Conservation (phyloP, 2,113 vertebrate genomes). For the Neogobius melanostomus region DNA sequence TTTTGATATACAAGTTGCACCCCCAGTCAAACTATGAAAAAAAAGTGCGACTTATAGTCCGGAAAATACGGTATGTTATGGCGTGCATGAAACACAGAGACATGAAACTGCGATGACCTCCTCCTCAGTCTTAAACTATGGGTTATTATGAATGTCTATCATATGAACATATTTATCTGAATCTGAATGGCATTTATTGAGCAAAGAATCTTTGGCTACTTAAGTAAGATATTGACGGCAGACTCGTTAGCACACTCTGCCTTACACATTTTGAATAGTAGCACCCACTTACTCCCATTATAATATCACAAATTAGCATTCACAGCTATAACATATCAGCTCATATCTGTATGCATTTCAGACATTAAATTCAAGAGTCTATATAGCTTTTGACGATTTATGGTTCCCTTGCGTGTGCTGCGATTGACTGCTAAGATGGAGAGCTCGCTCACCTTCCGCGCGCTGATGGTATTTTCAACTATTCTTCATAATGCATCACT, state of each 20-base stretch:
- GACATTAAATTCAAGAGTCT: not conserved
- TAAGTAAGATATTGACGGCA: no score
- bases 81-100: no score
- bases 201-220: no score
- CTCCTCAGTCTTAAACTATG: no score
- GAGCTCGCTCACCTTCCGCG: not conserved
- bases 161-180: no score
- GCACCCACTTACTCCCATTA: not conserved
- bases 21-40: no score
- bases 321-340: not conserved
- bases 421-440: not conserved
- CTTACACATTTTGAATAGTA: not conserved
- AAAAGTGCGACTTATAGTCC: no score
- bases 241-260: not conserved
- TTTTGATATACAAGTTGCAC: no score
- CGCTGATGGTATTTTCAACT: not conserved
- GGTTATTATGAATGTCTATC: no score
- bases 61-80: no score
- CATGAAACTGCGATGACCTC: no score
- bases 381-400: not conserved
- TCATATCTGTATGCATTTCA: not conserved
- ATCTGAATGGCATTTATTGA: no score
- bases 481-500: constrained; percentile 1
- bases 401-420: not conserved
- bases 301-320: not conserved